Base-by-base conservation (phyloP, 1,140 invertebrate species). In the Hylyphantes graminicola region DNA sequence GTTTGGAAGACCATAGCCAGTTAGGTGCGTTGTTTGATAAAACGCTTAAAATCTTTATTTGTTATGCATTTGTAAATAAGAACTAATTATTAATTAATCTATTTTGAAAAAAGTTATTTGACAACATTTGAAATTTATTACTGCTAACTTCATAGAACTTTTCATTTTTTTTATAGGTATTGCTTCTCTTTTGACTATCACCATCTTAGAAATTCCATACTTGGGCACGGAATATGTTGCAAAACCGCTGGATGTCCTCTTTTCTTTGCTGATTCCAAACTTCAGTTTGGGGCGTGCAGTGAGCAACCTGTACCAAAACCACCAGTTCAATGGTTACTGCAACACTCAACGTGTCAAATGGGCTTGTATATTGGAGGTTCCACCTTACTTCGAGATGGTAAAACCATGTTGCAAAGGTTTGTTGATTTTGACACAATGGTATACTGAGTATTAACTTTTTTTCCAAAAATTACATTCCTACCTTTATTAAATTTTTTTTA, bases 261-360 rank as follows among this genome's bases (percentile, higher is more conserved):
- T 95, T 87, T 90, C 92, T 80, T 88, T 94, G 53, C 80, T 93
- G 5, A 91, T 94, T 77, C 94, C 95, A 0, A 93, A 94, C 74
- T 95, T 95, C 89, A 92, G 93, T 86, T 89, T 95, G 50, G 92
- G 92, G 7, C 89, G 91, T 74, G 90, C 91, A 17, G 87, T 93
- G 10, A 91, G 91, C 77, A 92, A 93, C 72, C 87, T 93, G 51
- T 91, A 91, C 86, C 87, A 87, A 15, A 91, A 91, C 80, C 88
- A 88, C 53, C 86, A 86, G 53, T 73, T 83, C 51, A 73, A 82
- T 17, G 74, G 85, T 65, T 74, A 81, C 35, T 87, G 83, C 59
- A 86, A 85, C 50, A 77, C 13, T 5, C 2, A 54, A 19, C 0
- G 0, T 8, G 19, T 85, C 7, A 9, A 57, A 8, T 8, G 19